Evolutionary conservation across 2,113 vertebrate genomes (phyloP).

Genomic region (Micronycteris hirsuta): DNA sequence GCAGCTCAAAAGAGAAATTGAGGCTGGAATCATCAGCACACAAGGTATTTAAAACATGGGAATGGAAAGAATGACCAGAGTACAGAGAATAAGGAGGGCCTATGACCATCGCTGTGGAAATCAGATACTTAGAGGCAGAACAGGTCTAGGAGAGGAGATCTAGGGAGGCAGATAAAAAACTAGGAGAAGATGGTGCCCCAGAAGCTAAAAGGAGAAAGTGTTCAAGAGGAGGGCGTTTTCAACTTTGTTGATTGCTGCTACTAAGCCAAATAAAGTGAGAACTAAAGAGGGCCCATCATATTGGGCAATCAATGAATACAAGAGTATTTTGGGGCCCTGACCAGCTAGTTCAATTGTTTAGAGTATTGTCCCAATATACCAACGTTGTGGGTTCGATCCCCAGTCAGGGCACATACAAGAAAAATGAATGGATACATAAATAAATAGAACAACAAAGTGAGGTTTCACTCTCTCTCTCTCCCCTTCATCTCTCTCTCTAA

Average conservation of each 20-base stretch:
- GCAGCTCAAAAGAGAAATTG: not conserved
- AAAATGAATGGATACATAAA: too few relatives aligned
- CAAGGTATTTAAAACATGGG: not conserved
- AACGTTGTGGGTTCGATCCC: too few relatives aligned
- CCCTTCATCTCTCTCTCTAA: too few relatives aligned
- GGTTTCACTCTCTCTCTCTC: too few relatives aligned
- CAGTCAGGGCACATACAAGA: too few relatives aligned
- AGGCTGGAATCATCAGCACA: not conserved
- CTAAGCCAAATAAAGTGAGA: not conserved
- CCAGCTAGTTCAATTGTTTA: too few relatives aligned
- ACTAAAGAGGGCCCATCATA: not conserved
- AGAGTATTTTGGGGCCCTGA: too few relatives aligned
- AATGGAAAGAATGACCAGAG: not conserved
- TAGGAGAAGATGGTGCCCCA: not conserved
- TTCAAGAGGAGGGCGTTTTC: not conserved
- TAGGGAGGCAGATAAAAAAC: not conserved
- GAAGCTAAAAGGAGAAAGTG: not conserved
- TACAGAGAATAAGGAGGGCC: not conserved
- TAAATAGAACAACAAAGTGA: too few relatives aligned
- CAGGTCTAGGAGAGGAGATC: not conserved
- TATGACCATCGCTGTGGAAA: not conserved
- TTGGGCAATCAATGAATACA: not conserved
- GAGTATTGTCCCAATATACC: too few relatives aligned
- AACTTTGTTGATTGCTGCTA: not conserved
- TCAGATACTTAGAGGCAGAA: not conserved